Conservation (phyloP, 1,140 invertebrate genomes). For the Drosophila mauritiana region DNA sequence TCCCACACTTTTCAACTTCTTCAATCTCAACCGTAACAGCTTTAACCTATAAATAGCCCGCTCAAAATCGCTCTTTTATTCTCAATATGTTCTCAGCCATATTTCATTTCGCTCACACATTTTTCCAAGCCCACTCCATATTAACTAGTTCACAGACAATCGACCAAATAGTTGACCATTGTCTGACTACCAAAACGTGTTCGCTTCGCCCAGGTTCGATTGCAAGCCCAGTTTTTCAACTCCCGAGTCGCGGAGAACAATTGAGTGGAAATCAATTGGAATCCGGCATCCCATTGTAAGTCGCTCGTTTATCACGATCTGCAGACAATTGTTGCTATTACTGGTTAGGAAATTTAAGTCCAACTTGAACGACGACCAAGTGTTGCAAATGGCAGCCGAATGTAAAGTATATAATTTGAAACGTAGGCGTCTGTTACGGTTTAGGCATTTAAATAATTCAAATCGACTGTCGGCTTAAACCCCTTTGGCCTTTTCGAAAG, state of each 20-base stretch:
- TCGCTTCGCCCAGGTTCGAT: constrained; percentile 54
- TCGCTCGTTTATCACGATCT: constrained; percentile 74
- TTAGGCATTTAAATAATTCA: constrained; percentile 51
- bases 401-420: constrained; percentile 49
- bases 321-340: constrained; percentile 63
- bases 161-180: constrained; percentile 53
- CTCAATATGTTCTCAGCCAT: constrained; percentile 20
- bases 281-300: constrained; percentile 22
- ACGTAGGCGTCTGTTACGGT: constrained; percentile 62
- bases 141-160: constrained; percentile 58
- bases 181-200: constrained; percentile 65
- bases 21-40: background rate
- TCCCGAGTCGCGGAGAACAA: constrained; percentile 54
- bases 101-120: constrained; percentile 11
- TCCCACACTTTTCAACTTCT: background rate
- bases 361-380: constrained; percentile 22
- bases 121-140: constrained; percentile 21
- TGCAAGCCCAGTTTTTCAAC: constrained; percentile 6
- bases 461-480: constrained; percentile 33
- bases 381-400: constrained; percentile 47
- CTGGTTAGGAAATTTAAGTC: constrained; percentile 52
- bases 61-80: constrained; percentile 14
- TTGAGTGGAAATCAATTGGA: constrained; percentile 67
- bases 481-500: constrained; percentile 72
- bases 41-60: constrained; percentile 6